phyloP scores from a whole-genome alignment of 2,113 vertebrate genomes.

The Oreochromis aureus region DNA sequence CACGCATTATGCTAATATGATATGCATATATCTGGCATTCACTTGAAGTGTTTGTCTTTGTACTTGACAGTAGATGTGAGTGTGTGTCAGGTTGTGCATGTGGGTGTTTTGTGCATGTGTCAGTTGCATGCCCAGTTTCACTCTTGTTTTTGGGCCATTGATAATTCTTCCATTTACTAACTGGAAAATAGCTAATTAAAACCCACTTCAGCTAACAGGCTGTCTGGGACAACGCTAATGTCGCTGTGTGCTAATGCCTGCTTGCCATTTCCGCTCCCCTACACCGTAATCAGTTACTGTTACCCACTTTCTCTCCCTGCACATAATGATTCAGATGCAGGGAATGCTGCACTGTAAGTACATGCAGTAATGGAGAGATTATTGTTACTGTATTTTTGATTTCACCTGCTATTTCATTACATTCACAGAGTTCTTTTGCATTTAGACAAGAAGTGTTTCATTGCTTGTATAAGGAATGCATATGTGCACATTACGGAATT shows the following conservation, averaged over 20 bases:
- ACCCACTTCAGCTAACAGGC: slow-evolving; percentile 98
- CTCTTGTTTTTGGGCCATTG: slow-evolving; percentile 88
- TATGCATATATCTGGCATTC: slow-evolving; percentile 28
- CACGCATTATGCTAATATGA: slow-evolving; percentile 53
- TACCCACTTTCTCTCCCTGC: slow-evolving; percentile 74
- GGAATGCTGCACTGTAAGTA: slow-evolving; percentile 12
- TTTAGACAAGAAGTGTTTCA: neutral
- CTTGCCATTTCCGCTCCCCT: slow-evolving; percentile 84
- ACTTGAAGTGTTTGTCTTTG: slow-evolving; percentile 46
- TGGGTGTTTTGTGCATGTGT: slow-evolving; percentile 17
- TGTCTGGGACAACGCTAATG: slow-evolving; percentile 96
- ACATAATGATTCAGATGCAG: slow-evolving; percentile 71
- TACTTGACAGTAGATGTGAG: slow-evolving; percentile 8
- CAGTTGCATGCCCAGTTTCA: slow-evolving; percentile 80
- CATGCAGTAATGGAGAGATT: neutral
- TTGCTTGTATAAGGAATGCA: neutral
- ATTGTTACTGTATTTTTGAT: neutral
- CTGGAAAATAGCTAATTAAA: slow-evolving; percentile 99
- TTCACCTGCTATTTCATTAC: neutral
- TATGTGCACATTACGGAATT: neutral
- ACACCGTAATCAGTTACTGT: slow-evolving; percentile 82
- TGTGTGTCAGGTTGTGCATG: neutral
- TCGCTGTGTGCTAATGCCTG: slow-evolving; percentile 78
- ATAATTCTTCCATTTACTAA: slow-evolving; percentile 97
- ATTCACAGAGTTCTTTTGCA: neutral